phyloP scores from a whole-genome alignment of 2,888 invertebrate species.

The Trissolcus japonicus region DNA sequence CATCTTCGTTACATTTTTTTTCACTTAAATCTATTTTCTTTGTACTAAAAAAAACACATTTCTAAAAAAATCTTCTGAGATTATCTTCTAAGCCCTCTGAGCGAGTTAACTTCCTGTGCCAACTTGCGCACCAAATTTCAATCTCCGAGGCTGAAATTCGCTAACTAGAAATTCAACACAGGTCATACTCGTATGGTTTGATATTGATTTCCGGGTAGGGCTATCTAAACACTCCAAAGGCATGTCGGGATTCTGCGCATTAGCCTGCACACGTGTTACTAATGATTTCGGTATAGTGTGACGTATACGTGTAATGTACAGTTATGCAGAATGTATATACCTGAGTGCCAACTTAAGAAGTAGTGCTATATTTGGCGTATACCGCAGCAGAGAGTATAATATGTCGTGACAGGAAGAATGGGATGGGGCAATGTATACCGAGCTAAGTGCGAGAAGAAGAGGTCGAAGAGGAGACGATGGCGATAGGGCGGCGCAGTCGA shows the following conservation, averaged over 20 bases:
- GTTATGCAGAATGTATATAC: conserved; percentile 62
- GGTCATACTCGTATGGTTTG: conserved; percentile 64
- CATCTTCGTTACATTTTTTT: no score
- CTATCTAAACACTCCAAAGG: conserved; percentile 71
- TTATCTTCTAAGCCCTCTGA: no score
- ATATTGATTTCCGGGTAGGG: conserved; percentile 73
- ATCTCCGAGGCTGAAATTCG: no score
- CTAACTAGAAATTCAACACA: conserved; percentile 2
- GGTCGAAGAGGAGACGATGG: conserved; percentile 41
- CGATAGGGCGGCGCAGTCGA: conserved; percentile 50
- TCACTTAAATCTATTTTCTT: no score
- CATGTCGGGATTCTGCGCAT: conserved; percentile 73
- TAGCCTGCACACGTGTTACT: conserved; percentile 71
- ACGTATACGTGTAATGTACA: conserved; percentile 64
- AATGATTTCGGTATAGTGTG: conserved; percentile 74
- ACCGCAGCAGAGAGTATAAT: conserved; percentile 63
- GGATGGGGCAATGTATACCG: conserved; percentile 12
- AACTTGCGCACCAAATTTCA: no score
- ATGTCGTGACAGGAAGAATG: conserved; percentile 62
- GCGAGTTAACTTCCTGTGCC: no score
- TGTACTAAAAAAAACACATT: no score
- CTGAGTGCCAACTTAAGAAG: conserved; percentile 56
- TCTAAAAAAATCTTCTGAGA: no score
- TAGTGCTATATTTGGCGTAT: conserved; percentile 64
- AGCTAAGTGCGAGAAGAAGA: conserved; percentile 30